Conservation (phyloP, 2,797 vertebrate species). For the Chrosomus eos region DNA sequence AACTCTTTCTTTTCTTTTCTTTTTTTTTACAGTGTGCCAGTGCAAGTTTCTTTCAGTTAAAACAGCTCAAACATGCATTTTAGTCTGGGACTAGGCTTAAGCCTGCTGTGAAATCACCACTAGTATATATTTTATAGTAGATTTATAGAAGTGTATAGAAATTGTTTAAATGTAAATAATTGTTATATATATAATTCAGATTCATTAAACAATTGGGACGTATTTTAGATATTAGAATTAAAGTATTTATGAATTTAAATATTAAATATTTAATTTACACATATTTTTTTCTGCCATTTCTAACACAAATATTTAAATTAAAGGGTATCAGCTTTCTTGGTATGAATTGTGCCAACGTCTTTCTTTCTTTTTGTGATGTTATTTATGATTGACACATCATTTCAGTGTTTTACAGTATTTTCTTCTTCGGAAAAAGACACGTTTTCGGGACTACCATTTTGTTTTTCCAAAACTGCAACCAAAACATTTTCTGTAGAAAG, state of each 20-base stretch:
- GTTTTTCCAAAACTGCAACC: neutral
- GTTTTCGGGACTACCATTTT: neutral
- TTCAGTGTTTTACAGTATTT: neutral
- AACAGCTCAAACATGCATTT: neutral
- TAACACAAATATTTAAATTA: constrained; percentile 2
- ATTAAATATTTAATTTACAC: neutral
- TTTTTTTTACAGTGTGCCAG: neutral
- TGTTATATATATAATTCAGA: neutral
- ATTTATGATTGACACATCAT: neutral
- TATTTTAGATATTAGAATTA: neutral
- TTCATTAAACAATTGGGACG: neutral
- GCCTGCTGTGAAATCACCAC: too few relatives aligned
- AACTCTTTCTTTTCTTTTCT: too few relatives aligned
- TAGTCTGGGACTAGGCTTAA: too few relatives aligned
- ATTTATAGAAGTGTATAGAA: neutral
- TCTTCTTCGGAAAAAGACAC: neutral
- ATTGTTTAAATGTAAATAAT: neutral
- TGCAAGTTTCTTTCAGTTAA: neutral
- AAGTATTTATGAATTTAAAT: neutral
- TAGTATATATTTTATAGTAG: neutral
- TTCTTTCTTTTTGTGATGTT: neutral
- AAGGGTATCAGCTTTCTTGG: neutral
- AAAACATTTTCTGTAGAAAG: neutral
- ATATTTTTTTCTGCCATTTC: neutral
- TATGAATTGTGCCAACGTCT: neutral